These are phyloP conservation scores for Propithecus deckenii DNA, from an alignment of 2,797 vertebrate species.

Conservation along the genomic window DNA sequence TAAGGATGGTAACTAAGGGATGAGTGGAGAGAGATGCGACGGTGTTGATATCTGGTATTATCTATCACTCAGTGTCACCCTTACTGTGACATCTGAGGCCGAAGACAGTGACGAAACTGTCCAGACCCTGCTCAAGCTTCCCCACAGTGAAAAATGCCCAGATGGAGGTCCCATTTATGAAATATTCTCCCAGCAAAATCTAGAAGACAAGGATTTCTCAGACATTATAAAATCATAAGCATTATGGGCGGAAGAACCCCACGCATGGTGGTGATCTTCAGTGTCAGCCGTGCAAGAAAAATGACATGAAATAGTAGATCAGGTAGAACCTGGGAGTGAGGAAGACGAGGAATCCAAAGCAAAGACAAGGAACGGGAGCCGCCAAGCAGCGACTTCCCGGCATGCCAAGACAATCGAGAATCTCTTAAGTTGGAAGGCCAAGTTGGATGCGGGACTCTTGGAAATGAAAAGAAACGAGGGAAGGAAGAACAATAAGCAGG, in stretches of 20 bases:
- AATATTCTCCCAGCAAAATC: neutral
- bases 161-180: neutral
- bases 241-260: neutral
- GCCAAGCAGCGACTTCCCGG: neutral
- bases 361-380: neutral
- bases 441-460: too few relatives aligned
- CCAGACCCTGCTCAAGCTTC: neutral
- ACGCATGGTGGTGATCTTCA: accelerated
- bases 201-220: neutral
- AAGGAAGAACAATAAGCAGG: neutral
- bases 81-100: neutral
- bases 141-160: neutral
- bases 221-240: neutral
- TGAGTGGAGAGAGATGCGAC: neutral
- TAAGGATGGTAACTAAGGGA: neutral
- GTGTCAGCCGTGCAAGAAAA: neutral
- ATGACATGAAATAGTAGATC: too few relatives aligned
- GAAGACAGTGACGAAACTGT: neutral
- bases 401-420: accelerated
- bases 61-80: neutral
- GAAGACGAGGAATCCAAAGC: neutral
- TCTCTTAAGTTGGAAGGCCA: neutral
- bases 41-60: neutral
- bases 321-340: neutral
- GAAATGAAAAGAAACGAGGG: neutral